Evolutionary conservation across 2,888 invertebrate genomes (phyloP).

Genomic region (Tetanocera ferruginea): DNA sequence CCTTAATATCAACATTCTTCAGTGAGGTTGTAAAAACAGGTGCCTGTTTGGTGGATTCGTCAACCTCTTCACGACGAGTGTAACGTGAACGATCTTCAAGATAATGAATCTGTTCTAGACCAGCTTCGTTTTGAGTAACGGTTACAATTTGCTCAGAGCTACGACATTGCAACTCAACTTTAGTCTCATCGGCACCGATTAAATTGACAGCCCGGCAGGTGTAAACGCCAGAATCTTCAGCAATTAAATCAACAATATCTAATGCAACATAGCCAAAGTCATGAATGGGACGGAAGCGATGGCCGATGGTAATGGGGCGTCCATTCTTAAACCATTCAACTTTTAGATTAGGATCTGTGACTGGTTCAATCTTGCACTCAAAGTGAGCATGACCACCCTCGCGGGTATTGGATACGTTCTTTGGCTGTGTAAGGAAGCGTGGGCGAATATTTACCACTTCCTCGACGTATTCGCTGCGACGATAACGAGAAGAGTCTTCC

Average conservation of each 20-base stretch:
- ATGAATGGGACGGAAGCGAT: conserved; percentile 95
- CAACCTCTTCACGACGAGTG: conserved; percentile 80
- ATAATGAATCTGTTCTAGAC: conserved; percentile 89
- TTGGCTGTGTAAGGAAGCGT: conserved; percentile 87
- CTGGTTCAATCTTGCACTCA: conserved; percentile 96
- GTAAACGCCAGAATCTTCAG: conserved; percentile 95
- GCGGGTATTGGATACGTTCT: conserved; percentile 85
- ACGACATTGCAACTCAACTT: conserved; percentile 79
- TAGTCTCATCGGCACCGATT: conserved; percentile 89
- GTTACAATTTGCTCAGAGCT: conserved; percentile 86
- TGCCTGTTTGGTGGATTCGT: conserved; percentile 89
- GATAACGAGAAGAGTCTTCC: conserved; percentile 88
- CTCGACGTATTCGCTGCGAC: conserved; percentile 84
- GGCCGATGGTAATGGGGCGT: conserved; percentile 92
- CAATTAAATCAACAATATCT: conserved; percentile 95
- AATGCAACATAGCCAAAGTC: conserved; percentile 99
- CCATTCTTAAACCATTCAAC: conserved; percentile 98
- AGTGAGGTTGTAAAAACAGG: conserved; percentile 94
- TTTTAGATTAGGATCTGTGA: conserved; percentile 95
- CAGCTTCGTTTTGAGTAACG: conserved; percentile 88
- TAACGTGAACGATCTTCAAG: conserved; percentile 88
- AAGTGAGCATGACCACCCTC: conserved; percentile 97
- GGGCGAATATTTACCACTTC: conserved; percentile 88
- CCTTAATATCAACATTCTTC: conserved; percentile 92
- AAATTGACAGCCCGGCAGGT: conserved; percentile 94